Conservation (phyloP, 2,888 invertebrate species). For the Selenia dentaria region DNA sequence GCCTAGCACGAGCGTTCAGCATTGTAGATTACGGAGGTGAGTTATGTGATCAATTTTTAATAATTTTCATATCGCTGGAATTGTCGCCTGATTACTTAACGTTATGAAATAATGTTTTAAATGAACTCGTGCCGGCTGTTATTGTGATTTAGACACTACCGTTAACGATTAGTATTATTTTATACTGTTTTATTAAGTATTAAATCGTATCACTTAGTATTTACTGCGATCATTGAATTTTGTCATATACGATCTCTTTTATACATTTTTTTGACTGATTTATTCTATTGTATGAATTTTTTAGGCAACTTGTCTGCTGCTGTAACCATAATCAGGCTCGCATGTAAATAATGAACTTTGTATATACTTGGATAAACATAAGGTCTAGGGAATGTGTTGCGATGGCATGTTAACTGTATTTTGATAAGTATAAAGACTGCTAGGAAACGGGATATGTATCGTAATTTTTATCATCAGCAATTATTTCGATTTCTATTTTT, state of each 20-base stretch:
- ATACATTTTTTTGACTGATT: conserved; percentile 68
- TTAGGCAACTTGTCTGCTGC: conserved; percentile 42
- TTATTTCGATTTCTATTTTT: conserved; percentile 6
- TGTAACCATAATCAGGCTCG: conserved; percentile 32
- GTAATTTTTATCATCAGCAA: conserved; percentile 13
- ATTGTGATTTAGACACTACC: conserved; percentile 39
- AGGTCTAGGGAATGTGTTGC: conserved; percentile 29
- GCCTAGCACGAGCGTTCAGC: conserved; percentile 17
- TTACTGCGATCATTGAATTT: conserved; percentile 52
- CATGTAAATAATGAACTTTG: conserved; percentile 50
- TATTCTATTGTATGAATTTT: conserved; percentile 40
- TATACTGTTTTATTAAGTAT: conserved; percentile 42
- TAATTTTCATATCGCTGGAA: too few relatives aligned
- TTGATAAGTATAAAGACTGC: conserved; percentile 41
- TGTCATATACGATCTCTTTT: conserved; percentile 54
- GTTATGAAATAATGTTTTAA: neutral
- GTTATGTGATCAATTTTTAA: too few relatives aligned
- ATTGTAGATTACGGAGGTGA: neutral
- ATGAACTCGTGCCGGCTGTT: conserved; percentile 10
- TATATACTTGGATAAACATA: conserved; percentile 43
- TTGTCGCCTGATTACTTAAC: too few relatives aligned
- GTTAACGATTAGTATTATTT: conserved; percentile 46
- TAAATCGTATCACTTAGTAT: conserved; percentile 50
- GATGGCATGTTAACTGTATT: conserved; percentile 35
- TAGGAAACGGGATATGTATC: conserved; percentile 28